phyloP scores from a whole-genome alignment of 2,888 invertebrate genomes.

The Lasius fuliginosus region DNA sequence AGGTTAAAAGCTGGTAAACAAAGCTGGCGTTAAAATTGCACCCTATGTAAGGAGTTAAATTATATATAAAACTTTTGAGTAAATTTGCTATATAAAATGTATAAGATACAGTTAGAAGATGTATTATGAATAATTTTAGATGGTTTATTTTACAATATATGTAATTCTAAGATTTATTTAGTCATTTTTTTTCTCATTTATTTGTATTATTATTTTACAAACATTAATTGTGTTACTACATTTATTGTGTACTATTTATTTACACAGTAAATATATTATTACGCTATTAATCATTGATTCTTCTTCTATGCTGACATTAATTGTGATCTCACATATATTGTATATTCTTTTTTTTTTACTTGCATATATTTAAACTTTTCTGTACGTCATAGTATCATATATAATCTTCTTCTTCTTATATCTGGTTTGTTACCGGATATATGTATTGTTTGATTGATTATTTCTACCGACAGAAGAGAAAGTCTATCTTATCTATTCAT shows the following conservation, averaged over 20 bases:
- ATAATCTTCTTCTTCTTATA: neutral
- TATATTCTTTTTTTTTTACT: conserved; percentile 4
- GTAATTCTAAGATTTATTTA: neutral
- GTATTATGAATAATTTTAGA: neutral
- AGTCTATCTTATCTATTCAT: neutral
- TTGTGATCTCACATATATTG: neutral
- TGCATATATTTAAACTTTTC: neutral
- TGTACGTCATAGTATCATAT: neutral
- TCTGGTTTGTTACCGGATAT: neutral
- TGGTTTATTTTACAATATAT: neutral
- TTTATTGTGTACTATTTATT: neutral
- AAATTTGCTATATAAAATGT: conserved; percentile 6
- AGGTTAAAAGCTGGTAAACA: conserved; percentile 39
- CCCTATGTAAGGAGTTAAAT: conserved; percentile 10
- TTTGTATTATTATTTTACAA: neutral
- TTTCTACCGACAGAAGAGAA: neutral
- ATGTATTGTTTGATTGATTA: neutral
- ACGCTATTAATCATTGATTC: neutral
- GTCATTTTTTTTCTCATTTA: neutral
- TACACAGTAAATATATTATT: neutral
- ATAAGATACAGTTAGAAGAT: neutral
- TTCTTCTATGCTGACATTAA: neutral
- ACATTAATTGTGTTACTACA: neutral
- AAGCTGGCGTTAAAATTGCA: conserved; percentile 40
- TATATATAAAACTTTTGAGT: conserved; percentile 19